Percentiles rank a stretch among this genome's conserved stretches.
Evolutionary conservation across 2,888 invertebrate species (phyloP).

Genomic region (Terebella lapidaria): DNA sequence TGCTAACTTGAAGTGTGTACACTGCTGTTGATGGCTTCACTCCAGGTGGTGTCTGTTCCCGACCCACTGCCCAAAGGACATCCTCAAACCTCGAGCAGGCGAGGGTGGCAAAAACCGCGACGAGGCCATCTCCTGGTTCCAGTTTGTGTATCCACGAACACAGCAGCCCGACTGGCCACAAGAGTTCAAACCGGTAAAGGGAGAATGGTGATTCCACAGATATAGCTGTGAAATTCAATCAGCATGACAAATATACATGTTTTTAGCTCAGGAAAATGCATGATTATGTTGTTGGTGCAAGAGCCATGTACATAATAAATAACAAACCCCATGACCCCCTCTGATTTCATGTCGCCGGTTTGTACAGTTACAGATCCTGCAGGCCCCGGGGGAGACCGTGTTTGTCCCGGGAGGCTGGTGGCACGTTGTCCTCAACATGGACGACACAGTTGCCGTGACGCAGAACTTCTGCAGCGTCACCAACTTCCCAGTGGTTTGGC

Average conservation of each 20-base stretch:
- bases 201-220: too few relatives aligned
- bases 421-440: slow-evolving; percentile 97
- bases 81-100: slow-evolving; percentile 84
- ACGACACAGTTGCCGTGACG: slow-evolving; percentile 93
- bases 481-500: slow-evolving; percentile 97
- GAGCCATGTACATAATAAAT: too few relatives aligned
- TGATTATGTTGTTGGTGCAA: too few relatives aligned
- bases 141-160: slow-evolving; percentile 87
- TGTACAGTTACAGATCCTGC: slow-evolving; percentile 84
- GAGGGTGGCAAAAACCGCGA: slow-evolving; percentile 96
- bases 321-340: too few relatives aligned
- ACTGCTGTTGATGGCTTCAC: too few relatives aligned
- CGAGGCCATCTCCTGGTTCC: slow-evolving; percentile 98
- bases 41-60: slow-evolving; percentile 96
- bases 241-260: too few relatives aligned
- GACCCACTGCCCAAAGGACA: slow-evolving; percentile 88
- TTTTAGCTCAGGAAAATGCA: too few relatives aligned
- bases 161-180: slow-evolving; percentile 83
- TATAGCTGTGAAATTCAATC: too few relatives aligned
- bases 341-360: too few relatives aligned
- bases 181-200: slow-evolving; percentile 76
- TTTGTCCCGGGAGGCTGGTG: slow-evolving; percentile 99
- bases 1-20: too few relatives aligned
- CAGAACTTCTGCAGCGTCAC: slow-evolving; percentile 88
- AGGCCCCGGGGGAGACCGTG: slow-evolving; percentile 93